A percentile compares a stretch with the other conserved stretches of the same genome.
phyloP scores from a whole-genome alignment of 2,888 invertebrate genomes.

The Dendrolimus pini region DNA sequence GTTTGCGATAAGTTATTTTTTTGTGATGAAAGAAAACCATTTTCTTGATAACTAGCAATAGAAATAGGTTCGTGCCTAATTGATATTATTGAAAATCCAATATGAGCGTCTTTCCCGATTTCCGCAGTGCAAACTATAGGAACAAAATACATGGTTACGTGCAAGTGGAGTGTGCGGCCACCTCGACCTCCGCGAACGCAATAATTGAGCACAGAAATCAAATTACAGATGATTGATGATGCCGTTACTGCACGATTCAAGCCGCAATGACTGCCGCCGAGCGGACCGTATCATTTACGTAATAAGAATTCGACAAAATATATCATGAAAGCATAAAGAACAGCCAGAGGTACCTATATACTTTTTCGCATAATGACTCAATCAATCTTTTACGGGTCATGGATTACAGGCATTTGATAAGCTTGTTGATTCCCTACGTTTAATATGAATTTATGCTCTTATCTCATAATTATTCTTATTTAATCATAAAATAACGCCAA shows the following conservation, averaged over 20 bases:
- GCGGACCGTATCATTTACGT: conserved; percentile 66
- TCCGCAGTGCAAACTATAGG: conserved; percentile 27
- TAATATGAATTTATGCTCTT: too few relatives aligned
- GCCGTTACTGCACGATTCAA: conserved; percentile 70
- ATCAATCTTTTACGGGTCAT: not conserved
- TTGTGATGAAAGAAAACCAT: too few relatives aligned
- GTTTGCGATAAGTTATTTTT: conserved; percentile 3
- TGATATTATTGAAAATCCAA: conserved; percentile 1
- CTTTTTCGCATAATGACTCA: not conserved
- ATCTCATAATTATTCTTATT: too few relatives aligned
- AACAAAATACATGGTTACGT: conserved; percentile 38
- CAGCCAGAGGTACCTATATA: not conserved
- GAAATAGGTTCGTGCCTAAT: not conserved
- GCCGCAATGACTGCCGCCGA: conserved; percentile 63
- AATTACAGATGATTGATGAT: conserved; percentile 76
- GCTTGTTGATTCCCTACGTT: too few relatives aligned
- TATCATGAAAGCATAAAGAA: conserved; percentile 34
- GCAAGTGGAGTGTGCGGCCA: conserved; percentile 51
- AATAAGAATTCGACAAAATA: conserved; percentile 60
- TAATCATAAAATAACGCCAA: too few relatives aligned
- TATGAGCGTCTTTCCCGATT: conserved; percentile 24
- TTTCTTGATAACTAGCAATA: not conserved
- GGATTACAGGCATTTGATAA: too few relatives aligned
- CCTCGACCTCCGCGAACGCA: conserved; percentile 70
- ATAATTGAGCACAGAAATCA: conserved; percentile 77